phyloP scores from a whole-genome alignment of 2,797 vertebrate species.

The Merluccius polli region DNA sequence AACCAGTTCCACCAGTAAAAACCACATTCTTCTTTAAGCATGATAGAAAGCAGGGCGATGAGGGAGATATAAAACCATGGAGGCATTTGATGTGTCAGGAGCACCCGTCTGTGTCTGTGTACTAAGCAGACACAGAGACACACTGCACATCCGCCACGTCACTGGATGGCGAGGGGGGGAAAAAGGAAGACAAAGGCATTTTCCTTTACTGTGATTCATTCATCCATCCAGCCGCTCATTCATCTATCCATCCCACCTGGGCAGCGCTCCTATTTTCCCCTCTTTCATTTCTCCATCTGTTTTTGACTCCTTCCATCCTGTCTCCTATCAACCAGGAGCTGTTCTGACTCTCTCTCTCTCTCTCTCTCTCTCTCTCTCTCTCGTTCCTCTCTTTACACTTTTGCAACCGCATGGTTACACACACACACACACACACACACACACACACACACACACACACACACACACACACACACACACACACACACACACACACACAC shows the following conservation, averaged over 20 bases:
- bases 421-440: slow-evolving; percentile 10
- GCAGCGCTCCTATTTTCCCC: slow-evolving; percentile 52
- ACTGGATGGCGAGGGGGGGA: slow-evolving; percentile 46
- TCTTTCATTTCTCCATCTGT: slow-evolving; percentile 65
- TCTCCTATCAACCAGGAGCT: slow-evolving; percentile 47
- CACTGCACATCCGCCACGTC: slow-evolving; percentile 52
- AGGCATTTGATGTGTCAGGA: slow-evolving; percentile 62
- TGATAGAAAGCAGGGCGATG: slow-evolving; percentile 50
- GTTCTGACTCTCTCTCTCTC: slow-evolving; percentile 46
- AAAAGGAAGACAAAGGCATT: slow-evolving; percentile 57
- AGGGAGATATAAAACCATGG: slow-evolving; percentile 61
- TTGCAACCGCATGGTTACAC: background rate
- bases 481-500: slow-evolving; percentile 21
- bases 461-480: slow-evolving; percentile 21
- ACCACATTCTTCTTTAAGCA: slow-evolving; percentile 55
- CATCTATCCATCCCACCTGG: slow-evolving; percentile 68
- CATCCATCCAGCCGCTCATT: slow-evolving; percentile 51
- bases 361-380: slow-evolving; percentile 19
- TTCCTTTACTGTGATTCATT: slow-evolving; percentile 50
- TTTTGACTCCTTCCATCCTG: slow-evolving; percentile 38
- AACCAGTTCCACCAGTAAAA: slow-evolving; percentile 57
- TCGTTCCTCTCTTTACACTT: background rate
- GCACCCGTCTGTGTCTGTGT: slow-evolving; percentile 52
- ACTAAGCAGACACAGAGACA: slow-evolving; percentile 51
- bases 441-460: slow-evolving; percentile 21